phyloP scores from a whole-genome alignment of 2,888 invertebrate genomes.

The Sinopyrophorus schimmeli region DNA sequence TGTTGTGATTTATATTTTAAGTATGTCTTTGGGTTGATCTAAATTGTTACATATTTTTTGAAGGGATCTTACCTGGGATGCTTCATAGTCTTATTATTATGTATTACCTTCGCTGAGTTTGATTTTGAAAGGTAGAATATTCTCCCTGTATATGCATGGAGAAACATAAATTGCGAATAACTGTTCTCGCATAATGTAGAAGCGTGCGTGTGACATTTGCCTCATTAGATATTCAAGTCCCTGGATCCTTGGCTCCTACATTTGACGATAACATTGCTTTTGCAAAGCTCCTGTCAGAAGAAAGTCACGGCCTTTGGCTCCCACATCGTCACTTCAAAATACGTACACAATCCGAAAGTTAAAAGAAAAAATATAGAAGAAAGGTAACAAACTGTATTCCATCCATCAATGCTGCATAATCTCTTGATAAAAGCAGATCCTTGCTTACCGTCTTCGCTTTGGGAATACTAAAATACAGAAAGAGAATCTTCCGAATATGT shows the following conservation, averaged over 20 bases:
- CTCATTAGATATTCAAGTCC: constrained; percentile 41
- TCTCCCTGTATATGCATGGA: constrained; percentile 29
- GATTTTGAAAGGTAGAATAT: constrained; percentile 22
- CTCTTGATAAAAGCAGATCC: constrained; percentile 14
- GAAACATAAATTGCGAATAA: constrained; percentile 39
- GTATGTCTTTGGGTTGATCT: too few species aligned
- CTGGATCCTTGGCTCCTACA: constrained; percentile 35
- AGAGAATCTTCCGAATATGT: neutral
- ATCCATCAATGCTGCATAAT: constrained; percentile 14
- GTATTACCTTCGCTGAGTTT: constrained; percentile 27
- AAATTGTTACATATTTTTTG: too few species aligned
- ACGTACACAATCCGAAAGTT: constrained; percentile 22
- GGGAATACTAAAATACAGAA: constrained; percentile 15
- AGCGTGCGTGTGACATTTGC: constrained; percentile 39
- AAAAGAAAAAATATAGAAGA: too few species aligned
- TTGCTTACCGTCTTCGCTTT: neutral
- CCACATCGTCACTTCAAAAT: constrained; percentile 36
- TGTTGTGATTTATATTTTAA: too few species aligned
- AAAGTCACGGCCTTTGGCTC: constrained; percentile 35
- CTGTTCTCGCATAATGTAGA: constrained; percentile 39
- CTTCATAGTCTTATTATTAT: constrained; percentile 23
- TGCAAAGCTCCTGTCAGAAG: constrained; percentile 33
- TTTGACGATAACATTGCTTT: constrained; percentile 36
- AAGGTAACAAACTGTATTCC: constrained; percentile 17
- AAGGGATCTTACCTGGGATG: too few species aligned